Percentiles rank a stretch among this genome's conserved stretches.
Conservation (phyloP, 2,797 vertebrate genomes). For the Schizothorax lantsangensis region DNA sequence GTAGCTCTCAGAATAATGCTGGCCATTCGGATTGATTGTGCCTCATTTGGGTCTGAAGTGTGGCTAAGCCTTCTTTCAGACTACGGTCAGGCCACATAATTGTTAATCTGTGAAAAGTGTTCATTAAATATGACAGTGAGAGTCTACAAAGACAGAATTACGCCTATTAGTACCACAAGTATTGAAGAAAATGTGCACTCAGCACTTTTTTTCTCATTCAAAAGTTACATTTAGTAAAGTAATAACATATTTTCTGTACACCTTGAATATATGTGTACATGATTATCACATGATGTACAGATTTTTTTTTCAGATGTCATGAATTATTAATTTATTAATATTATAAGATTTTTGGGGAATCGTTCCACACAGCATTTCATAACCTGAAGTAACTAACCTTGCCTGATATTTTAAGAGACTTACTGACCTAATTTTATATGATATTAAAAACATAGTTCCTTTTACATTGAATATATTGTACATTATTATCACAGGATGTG, state of each 20-base stretch:
- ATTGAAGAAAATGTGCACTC: background rate
- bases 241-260: background rate
- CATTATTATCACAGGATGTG: too few relatives aligned
- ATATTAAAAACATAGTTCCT: background rate
- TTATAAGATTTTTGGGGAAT: background rate
- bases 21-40: constrained; percentile 80
- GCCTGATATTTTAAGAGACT: background rate
- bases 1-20: constrained; percentile 76
- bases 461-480: too few relatives aligned
- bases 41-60: constrained; percentile 61
- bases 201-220: background rate
- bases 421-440: background rate
- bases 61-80: constrained; percentile 54
- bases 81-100: constrained; percentile 57
- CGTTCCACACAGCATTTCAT: background rate
- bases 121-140: constrained; percentile 63
- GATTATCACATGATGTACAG: background rate
- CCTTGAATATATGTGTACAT: background rate
- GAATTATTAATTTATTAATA: background rate
- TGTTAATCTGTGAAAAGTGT: constrained; percentile 54
- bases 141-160: constrained; percentile 29
- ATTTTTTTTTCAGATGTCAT: background rate
- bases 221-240: background rate
- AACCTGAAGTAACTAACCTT: background rate
- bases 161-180: background rate